Evolutionary conservation across 2,113 vertebrate genomes (phyloP).

Genomic region (Zingel zingel): DNA sequence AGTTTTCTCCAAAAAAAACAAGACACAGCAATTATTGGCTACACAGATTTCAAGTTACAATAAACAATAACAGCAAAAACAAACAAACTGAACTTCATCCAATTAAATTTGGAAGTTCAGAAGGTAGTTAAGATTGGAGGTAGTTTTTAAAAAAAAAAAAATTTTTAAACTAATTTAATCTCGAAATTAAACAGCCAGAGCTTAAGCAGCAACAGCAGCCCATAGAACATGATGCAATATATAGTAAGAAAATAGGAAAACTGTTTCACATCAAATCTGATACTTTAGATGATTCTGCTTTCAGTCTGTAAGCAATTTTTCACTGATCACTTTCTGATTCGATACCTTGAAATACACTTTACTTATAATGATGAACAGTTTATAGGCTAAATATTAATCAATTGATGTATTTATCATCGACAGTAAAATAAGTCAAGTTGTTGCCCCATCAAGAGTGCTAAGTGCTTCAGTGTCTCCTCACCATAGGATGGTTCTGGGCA

Average conservation of each 20-base stretch:
- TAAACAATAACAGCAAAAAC: background rate
- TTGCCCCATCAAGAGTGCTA: background rate
- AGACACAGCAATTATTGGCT: background rate
- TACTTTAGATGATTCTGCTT: background rate
- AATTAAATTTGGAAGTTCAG: background rate
- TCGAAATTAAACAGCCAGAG: background rate
- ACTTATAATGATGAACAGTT: background rate
- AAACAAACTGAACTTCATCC: background rate
- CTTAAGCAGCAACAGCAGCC: background rate
- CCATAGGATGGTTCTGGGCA: slow-evolving; percentile 98
- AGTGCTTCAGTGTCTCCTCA: slow-evolving; percentile 75
- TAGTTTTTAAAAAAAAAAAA: no score
- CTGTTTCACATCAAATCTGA: background rate
- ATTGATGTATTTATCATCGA: background rate
- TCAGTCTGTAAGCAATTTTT: background rate
- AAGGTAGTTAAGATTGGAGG: background rate
- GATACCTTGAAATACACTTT: background rate
- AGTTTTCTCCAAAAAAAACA: background rate
- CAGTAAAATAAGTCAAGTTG: background rate
- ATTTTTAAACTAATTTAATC: background rate
- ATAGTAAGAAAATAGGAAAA: background rate
- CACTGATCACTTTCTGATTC: background rate
- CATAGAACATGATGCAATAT: background rate
- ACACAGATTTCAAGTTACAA: background rate
- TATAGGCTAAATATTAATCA: background rate